Evolutionary conservation across 2,888 invertebrate species (phyloP), one percentile per base, ranked within the genome.

Genomic region (Oxystoma pomonae): DNA sequence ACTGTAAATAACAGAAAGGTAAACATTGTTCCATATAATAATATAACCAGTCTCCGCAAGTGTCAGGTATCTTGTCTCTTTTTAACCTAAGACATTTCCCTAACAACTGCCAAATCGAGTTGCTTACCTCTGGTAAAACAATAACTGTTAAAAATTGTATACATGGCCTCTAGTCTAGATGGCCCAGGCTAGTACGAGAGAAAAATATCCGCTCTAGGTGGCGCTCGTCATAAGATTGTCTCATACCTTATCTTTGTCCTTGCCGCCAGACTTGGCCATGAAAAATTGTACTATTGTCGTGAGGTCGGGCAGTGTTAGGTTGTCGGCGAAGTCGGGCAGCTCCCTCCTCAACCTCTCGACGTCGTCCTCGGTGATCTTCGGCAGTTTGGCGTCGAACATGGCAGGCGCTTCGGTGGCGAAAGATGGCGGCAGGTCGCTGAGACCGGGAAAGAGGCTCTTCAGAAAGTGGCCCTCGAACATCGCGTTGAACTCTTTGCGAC

Each of bases 401-500:
- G 87, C 82, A 0, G 93, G 92, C 63, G 90, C 86, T 75, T 90
- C 88, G 1, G 91, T 92, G 59, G 93, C 95, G 78, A 92, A 97
- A 0, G 85, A 77, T 0, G 88, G 83, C 1, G 95, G 92, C 66
- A 89, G 81, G 74, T 97, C 97, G 60, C 90, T 89, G 83, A 98
- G 87, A 0, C 97, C 97, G 0, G 94, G 92, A 80, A 98, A 98
- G 53, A 98, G 81, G 12, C 88, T 86, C 67, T 88, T 88, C 3
- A 98, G 83, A 76, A 93, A 92, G 74, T 92, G 98, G 0, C 91
- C 91, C 20, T 93, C 91, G 73, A 94, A 91, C 65, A 87, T 83
- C 0, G 81, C 75, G 70, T 89, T 88, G 77, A 97, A 97, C 7
- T 90, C 87, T 69, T 90, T 87, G 52, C 98, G 84, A 9, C 90